A percentile compares a stretch with the other conserved stretches of the same genome.
Evolutionary conservation across 1,140 invertebrate genomes (phyloP).

Genomic region (Microplitis mediator): DNA sequence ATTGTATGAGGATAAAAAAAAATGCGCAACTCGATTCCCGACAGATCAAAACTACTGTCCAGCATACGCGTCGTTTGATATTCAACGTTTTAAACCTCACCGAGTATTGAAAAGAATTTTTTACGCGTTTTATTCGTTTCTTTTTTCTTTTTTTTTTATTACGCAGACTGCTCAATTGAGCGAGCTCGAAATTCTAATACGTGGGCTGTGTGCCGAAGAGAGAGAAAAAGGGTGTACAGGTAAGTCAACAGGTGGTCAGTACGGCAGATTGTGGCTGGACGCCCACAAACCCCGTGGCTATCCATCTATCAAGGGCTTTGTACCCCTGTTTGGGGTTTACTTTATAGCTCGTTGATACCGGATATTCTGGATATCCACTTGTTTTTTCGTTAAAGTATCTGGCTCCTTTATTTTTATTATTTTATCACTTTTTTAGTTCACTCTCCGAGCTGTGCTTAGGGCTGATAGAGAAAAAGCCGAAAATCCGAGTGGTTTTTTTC

Average conservation of each 20-base stretch:
- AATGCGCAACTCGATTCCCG: background rate
- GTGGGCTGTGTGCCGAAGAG: conserved; percentile 47
- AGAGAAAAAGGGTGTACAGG: conserved; percentile 55
- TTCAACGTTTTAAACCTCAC: too few species aligned
- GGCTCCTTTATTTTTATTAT: background rate
- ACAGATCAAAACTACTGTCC: too few species aligned
- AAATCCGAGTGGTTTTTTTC: too few species aligned
- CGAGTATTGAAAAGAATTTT: too few species aligned
- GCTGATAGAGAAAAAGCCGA: too few species aligned
- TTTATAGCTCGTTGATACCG: conserved; percentile 13
- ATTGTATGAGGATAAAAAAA: background rate
- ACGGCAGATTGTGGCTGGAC: conserved; percentile 38
- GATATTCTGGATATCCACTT: too few species aligned
- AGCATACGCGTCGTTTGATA: too few species aligned
- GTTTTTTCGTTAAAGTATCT: too few species aligned
- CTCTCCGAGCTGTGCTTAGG: too few species aligned
- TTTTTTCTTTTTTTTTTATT: too few species aligned
- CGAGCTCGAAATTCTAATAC: background rate
- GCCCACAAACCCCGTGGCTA: conserved; percentile 53
- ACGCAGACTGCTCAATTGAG: background rate
- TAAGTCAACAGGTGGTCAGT: conserved; percentile 61
- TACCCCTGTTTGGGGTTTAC: conserved; percentile 38
- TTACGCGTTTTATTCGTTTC: too few species aligned
- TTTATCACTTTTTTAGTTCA: background rate
- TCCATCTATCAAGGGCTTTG: conserved; percentile 61